Conservation (phyloP, 2,797 vertebrate species). For the Typhlichthys subterraneus region DNA sequence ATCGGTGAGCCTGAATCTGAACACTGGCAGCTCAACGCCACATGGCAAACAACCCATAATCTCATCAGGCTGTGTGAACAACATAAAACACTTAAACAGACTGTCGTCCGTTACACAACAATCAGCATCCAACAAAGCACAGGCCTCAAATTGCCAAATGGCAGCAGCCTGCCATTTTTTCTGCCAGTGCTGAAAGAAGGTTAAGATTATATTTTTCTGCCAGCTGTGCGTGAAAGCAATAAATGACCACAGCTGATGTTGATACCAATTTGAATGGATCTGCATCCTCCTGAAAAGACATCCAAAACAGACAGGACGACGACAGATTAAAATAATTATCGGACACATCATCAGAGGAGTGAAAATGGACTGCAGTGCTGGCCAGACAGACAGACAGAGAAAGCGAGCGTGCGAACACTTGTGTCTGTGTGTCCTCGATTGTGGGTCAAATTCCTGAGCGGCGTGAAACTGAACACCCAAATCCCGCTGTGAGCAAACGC, state of each 20-base stretch:
- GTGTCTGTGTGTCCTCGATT: background rate
- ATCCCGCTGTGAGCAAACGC: background rate
- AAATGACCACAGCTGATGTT: conserved; percentile 35
- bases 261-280: conserved; percentile 10
- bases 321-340: conserved; percentile 38
- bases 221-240: conserved; percentile 43
- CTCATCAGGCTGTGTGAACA: conserved; percentile 11
- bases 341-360: conserved; percentile 16
- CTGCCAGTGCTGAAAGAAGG: conserved; percentile 16
- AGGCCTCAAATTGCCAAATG: conserved; percentile 28
- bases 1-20: background rate
- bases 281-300: conserved; percentile 26
- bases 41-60: background rate
- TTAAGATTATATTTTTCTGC: conserved; percentile 43
- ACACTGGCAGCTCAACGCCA: background rate
- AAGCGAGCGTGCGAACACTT: background rate
- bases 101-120: conserved; percentile 6
- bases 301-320: conserved; percentile 26
- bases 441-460: conserved; percentile 2
- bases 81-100: conserved; percentile 21
- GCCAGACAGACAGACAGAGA: background rate
- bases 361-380: conserved; percentile 24
- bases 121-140: conserved; percentile 11
- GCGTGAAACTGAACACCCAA: conserved; percentile 7
- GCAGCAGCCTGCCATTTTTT: background rate